Evolutionary conservation across 2,888 invertebrate species (phyloP).

Genomic region (Drosophila peninsularis): DNA sequence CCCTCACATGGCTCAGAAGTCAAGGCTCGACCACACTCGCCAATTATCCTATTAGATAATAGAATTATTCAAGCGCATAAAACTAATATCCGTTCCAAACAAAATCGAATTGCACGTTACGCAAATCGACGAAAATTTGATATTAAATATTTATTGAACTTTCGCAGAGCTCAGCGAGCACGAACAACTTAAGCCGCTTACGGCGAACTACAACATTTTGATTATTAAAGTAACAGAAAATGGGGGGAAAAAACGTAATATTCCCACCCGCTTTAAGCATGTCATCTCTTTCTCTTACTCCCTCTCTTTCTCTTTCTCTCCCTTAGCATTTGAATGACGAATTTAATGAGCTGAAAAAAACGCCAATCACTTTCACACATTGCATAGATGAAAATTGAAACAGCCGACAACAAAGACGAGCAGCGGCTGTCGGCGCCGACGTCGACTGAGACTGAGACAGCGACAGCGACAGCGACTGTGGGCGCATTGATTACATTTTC

Average conservation of each 20-base stretch:
- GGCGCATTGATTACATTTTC: constrained; percentile 74
- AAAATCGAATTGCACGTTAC: constrained; percentile 42
- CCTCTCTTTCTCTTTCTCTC: neutral
- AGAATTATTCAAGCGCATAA: constrained; percentile 17
- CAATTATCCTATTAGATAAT: constrained; percentile 4
- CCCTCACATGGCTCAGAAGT: neutral
- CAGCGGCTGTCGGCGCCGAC: constrained; percentile 41
- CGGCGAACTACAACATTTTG: constrained; percentile 10
- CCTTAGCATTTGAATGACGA: constrained; percentile 61
- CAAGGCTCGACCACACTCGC: neutral
- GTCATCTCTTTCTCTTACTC: neutral
- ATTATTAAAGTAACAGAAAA: constrained; percentile 17
- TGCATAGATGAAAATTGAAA: constrained; percentile 74
- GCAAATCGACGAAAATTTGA: constrained; percentile 42
- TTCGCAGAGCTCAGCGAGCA: constrained; percentile 5
- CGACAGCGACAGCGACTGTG: constrained; percentile 44
- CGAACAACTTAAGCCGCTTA: constrained; percentile 39
- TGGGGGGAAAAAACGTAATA: neutral
- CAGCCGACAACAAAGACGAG: constrained; percentile 57
- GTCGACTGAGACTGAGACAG: constrained; percentile 28
- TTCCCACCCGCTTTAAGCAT: constrained; percentile 11
- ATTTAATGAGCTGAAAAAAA: constrained; percentile 74
- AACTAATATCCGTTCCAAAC: constrained; percentile 25
- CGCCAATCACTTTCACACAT: constrained; percentile 75
- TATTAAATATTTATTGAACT: constrained; percentile 58